Evolutionary conservation across 2,797 vertebrate species (phyloP), one percentile per base, ranked within the genome.

Genomic region (Cossypha dichroa): DNA sequence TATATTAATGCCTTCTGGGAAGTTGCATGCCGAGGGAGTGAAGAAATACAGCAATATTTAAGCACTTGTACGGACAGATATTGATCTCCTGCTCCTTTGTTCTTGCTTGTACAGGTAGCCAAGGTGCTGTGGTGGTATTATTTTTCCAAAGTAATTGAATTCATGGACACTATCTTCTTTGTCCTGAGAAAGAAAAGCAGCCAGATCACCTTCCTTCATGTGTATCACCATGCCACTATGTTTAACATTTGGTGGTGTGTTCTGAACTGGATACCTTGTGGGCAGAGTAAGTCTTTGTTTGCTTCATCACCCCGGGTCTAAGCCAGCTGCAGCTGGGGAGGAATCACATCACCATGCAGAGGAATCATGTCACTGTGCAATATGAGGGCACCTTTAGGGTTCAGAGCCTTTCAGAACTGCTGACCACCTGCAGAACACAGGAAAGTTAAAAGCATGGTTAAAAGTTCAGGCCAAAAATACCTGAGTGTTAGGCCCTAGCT

Each of bases 181-280:
- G 98, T 99, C 85, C 94, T 99, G 94, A 97, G 99, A 94, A 99
- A 99, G 90, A 99, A 99, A 96, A 98, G 96, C 83, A 98, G 95
- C 93, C 98, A 99, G 97, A 98, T 99, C 90, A 98, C 98, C 88
- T 99, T 99, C 92, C 98, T 99, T 68, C 99, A 99, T 0, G 98
- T 99, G 18, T 99, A 99, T 96, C 99, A 99, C 93, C 99, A 99
- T 13, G 98, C 98, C 77, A 98, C 98, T 5, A 99, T 99, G 99
- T 99, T 99, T 88, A 99, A 99, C 96, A 99, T 99, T 97, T 99
- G 98, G 99, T 99, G 99, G 99, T 99, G 98, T 63, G 98, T 99
- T 62, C 94, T 99, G 81, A 99, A 99, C 97, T 99, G 99, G 99
- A 99, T 99, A 93, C 99, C 99, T 14, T 99, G 98, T 92, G 98